Evolutionary conservation across 2,888 invertebrate genomes (phyloP).

Genomic region (Coecobrya sp.): DNA sequence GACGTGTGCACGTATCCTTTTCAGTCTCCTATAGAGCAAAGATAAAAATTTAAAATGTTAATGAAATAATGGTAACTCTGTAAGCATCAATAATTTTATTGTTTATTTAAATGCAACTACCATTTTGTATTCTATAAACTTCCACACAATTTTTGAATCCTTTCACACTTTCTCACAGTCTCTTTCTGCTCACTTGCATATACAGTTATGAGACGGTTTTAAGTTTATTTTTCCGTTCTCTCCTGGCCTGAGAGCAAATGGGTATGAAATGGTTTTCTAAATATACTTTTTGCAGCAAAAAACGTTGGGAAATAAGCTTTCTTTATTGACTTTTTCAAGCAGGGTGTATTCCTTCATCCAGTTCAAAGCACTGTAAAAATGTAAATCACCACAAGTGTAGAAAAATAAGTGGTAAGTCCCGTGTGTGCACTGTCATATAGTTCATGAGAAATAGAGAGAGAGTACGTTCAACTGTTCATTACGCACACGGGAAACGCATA

Average conservation of each 20-base stretch:
- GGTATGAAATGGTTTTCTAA: not conserved
- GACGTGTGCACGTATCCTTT: slow-evolving; percentile 70
- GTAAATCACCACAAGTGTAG: not conserved
- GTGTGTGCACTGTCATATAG: not conserved
- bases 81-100: too few relatives aligned
- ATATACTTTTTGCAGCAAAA: not conserved
- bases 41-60: too few relatives aligned
- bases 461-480: slow-evolving; percentile 22
- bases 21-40: slow-evolving; percentile 76
- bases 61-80: too few relatives aligned
- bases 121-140: not conserved
- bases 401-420: not conserved
- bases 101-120: not conserved
- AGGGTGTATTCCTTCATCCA: not conserved
- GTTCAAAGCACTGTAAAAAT: slow-evolving; percentile 25
- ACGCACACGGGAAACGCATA: slow-evolving; percentile 47
- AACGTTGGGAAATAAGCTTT: not conserved
- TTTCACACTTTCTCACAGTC: not conserved
- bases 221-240: not conserved
- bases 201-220: not conserved
- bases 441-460: too few relatives aligned
- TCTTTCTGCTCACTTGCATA: too few relatives aligned
- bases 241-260: not conserved
- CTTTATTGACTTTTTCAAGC: not conserved
- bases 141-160: not conserved